Evolutionary conservation across 2,888 invertebrate species (phyloP).

Genomic region (Spodoptera picta): DNA sequence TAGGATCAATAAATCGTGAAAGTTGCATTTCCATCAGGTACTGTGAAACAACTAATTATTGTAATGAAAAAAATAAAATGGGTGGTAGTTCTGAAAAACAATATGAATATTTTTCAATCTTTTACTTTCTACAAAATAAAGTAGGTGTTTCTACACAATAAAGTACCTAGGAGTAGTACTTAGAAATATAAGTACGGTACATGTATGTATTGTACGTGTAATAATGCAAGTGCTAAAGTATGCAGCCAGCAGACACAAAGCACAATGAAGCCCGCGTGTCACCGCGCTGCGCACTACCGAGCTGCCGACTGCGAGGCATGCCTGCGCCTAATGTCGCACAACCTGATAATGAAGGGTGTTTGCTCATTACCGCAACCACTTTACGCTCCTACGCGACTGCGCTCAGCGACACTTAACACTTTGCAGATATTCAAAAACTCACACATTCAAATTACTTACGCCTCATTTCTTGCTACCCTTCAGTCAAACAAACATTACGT

Average conservation of each 20-base stretch:
- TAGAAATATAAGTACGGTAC: background rate
- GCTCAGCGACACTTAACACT: conserved; percentile 44
- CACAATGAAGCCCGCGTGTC: conserved; percentile 34
- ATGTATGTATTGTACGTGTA: background rate
- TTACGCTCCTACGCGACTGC: conserved; percentile 52
- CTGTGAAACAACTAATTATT: no score
- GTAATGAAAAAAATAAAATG: no score
- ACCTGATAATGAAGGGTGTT: conserved; percentile 69
- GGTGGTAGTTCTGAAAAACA: no score
- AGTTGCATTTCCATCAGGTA: no score
- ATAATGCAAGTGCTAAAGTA: conserved; percentile 6
- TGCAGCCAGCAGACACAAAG: conserved; percentile 16
- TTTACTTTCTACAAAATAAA: background rate
- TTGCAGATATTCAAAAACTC: conserved; percentile 41
- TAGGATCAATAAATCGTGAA: background rate
- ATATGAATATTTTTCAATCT: background rate
- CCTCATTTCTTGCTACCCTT: conserved; percentile 1
- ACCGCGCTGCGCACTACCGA: conserved; percentile 15
- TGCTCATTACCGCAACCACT: conserved; percentile 63
- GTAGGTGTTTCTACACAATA: background rate
- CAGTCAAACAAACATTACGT: conserved; percentile 5
- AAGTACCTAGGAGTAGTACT: no score
- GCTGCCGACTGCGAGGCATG: conserved; percentile 55
- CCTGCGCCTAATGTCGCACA: conserved; percentile 67
- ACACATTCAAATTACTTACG: conserved; percentile 9